Conservation (phyloP, 2,888 invertebrate genomes). For the Ennomos quercinarius region DNA sequence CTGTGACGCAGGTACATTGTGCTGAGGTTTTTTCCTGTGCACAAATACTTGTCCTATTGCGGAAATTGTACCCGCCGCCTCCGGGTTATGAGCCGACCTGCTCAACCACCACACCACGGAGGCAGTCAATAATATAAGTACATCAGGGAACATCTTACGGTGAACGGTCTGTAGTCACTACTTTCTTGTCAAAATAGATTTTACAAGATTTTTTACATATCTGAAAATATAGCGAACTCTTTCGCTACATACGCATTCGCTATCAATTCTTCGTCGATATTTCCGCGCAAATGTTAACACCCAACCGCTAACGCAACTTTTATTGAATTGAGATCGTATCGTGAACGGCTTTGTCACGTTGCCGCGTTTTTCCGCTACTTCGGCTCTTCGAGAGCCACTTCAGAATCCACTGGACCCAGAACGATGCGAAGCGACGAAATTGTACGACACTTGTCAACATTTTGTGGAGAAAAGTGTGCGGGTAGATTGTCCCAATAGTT, state of each 20-base stretch:
- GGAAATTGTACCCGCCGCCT: too few relatives aligned
- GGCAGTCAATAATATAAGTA: too few relatives aligned
- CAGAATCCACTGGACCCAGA: neutral
- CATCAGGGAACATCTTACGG: too few relatives aligned
- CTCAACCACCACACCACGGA: too few relatives aligned
- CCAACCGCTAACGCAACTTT: conserved; percentile 37
- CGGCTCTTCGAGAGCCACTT: conserved; percentile 36
- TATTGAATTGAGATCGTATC: conserved; percentile 45
- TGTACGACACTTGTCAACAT: neutral
- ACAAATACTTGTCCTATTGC: too few relatives aligned
- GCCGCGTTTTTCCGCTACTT: conserved; percentile 40
- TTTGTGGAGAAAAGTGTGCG: too few relatives aligned
- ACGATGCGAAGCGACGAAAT: conserved; percentile 4
- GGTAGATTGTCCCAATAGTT: too few relatives aligned
- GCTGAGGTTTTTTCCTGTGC: too few relatives aligned
- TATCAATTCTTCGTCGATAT: conserved; percentile 23
- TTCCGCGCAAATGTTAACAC: conserved; percentile 24
- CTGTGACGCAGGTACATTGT: too few relatives aligned
- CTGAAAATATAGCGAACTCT: conserved; percentile 15
- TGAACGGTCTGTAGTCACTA: too few relatives aligned
- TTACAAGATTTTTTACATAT: neutral
- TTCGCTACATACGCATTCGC: conserved; percentile 8
- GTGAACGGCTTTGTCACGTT: conserved; percentile 37
- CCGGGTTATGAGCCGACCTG: too few relatives aligned
- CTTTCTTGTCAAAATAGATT: neutral